phyloP scores from a whole-genome alignment of 2,797 vertebrate species.

The Tokudaia tokunoshimensis region DNA sequence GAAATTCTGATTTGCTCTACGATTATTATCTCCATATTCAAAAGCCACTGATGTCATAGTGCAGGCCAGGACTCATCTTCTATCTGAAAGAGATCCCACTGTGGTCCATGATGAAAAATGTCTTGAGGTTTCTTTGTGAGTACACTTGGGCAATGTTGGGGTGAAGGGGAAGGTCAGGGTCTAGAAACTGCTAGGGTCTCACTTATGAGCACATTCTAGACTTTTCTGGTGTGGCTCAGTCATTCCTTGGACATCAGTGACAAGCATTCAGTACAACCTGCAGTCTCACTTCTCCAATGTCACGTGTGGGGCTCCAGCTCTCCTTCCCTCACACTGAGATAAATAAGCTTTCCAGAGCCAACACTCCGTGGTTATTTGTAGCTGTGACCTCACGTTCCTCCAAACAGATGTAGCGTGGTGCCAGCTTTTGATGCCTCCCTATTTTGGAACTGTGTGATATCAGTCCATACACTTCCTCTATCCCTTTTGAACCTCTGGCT shows the following conservation, averaged over 20 bases:
- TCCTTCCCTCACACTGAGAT: neutral
- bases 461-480: neutral
- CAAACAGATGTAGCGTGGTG: neutral
- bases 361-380: neutral
- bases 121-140: neutral
- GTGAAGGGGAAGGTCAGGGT: neutral
- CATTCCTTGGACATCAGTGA: neutral
- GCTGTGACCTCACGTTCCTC: neutral
- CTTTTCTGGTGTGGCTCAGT: neutral
- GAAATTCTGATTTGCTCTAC: neutral
- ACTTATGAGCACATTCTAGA: neutral
- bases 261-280: neutral
- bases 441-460: neutral
- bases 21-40: neutral
- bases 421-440: neutral
- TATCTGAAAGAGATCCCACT: neutral
- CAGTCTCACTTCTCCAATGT: neutral
- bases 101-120: fast-evolving
- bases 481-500: neutral
- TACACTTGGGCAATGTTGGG: neutral
- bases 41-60: neutral
- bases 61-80: neutral
- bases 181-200: neutral
- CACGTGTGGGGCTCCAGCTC: neutral
- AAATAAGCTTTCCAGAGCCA: neutral